Percentiles rank a stretch among this genome's conserved stretches.
Conservation (phyloP, 2,113 vertebrate species). For the Crotalus horridus region DNA sequence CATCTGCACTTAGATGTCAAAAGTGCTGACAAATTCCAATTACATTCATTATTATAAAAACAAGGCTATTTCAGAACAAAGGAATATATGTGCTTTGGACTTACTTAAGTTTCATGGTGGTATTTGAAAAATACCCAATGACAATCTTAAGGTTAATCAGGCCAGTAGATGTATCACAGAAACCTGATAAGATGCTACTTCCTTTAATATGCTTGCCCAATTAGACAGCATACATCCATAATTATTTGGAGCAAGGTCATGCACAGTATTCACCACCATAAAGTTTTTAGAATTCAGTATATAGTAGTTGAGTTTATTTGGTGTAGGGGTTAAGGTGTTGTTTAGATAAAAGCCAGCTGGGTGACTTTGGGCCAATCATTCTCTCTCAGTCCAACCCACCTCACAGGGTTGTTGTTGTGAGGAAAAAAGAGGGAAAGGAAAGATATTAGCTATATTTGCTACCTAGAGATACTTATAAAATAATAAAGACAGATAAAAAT, state of each 20-base stretch:
- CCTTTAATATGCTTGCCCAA: neutral
- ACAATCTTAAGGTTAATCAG: neutral
- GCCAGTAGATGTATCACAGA: neutral
- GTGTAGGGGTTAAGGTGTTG: neutral
- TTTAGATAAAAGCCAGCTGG: neutral
- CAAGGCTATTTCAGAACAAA: neutral
- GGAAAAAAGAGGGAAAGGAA: too few species aligned
- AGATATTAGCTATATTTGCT: too few species aligned
- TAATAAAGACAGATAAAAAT: neutral
- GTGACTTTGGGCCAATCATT: neutral
- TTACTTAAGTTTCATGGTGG: neutral
- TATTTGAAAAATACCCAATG: neutral
- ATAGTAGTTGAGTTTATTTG: neutral
- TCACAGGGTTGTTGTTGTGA: too few species aligned
- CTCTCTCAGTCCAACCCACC: neutral
- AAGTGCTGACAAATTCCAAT: neutral
- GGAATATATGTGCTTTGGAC: neutral
- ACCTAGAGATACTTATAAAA: neutral
- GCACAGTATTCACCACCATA: neutral
- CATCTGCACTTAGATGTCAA: neutral
- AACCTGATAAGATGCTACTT: neutral
- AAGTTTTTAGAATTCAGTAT: neutral
- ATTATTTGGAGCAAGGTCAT: neutral
- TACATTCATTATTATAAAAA: neutral
- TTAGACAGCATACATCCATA: neutral